Evolutionary conservation across 2,113 vertebrate species (phyloP), one percentile per base, ranked within the genome.

Genomic region (Sander lucioperca): DNA sequence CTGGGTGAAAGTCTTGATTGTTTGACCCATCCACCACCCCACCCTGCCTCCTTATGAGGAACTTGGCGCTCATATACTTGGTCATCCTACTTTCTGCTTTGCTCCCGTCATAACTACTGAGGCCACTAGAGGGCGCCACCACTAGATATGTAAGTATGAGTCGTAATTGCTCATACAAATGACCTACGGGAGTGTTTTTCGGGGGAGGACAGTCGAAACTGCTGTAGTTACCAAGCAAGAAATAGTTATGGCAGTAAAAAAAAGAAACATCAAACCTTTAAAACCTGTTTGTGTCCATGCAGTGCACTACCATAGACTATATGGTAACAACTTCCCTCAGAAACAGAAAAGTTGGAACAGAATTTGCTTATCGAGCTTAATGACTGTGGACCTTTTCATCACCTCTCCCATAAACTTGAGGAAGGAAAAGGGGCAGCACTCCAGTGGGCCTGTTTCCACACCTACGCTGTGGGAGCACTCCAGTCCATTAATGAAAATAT

Each of bases 391-490:
- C 70, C 64, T 89, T 92, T 84, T 82, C 83, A 74, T 76, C 87
- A 85, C 81, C 85, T 90, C 80, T 82, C 58, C 69, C 81, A 87
- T 85, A 66, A 85, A 71, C 23, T 53, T 0, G 59, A 79, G 78
- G 70, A 79, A 89, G 91, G 88, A 82, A 90, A 92, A 85, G 64
- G 78, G 84, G 78, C 76, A 74, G 69, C 61, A 2, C 62, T 66
- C 45, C 61, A 59, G 63, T 79, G 77, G 70, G 56, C 47, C 69
- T 27, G 73, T 87, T 68, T 90, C 86, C 83, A 89, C 83, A 89
- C 84, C 88, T 91, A 64, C 72, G 66, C 74, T 71, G 45, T 45
- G 75, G 61, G 77, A 80, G 59, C 73, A 5, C 74, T 59, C 27
- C 66, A 50, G 64, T 59, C 64, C 79, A 27, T 85, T 54, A 82